These are phyloP conservation scores for Desoria tigrina DNA, from an alignment of 2,888 invertebrate species.

Conservation along the genomic window DNA sequence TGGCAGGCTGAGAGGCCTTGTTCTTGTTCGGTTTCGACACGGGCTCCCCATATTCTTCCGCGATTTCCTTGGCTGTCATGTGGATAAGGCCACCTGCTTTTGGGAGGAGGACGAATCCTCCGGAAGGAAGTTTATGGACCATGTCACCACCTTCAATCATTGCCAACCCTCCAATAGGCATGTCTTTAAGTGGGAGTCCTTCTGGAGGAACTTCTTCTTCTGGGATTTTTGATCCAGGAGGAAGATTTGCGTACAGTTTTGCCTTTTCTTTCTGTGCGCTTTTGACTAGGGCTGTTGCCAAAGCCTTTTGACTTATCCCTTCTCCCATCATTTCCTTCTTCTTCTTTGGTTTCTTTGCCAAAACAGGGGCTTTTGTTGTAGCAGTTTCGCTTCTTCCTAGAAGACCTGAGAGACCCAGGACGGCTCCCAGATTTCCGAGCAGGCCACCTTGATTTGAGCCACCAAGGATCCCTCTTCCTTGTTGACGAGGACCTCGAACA, in stretches of 20 bases:
- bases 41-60: not conserved
- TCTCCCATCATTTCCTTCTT: too few relatives aligned
- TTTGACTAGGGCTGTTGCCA: not conserved
- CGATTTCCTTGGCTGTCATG: not conserved
- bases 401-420: too few relatives aligned
- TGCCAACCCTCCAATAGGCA: not conserved
- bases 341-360: not conserved
- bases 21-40: not conserved
- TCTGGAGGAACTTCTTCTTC: not conserved
- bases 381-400: too few relatives aligned
- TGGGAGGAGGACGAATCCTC: not conserved
- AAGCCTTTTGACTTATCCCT: not conserved
- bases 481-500: too few relatives aligned
- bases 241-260: not conserved
- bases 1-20: not conserved
- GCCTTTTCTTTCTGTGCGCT: not conserved
- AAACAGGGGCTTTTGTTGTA: not conserved
- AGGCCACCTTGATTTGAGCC: too few relatives aligned
- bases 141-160: conserved; percentile 4
- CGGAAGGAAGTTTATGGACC: not conserved
- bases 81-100: not conserved
- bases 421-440: too few relatives aligned
- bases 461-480: too few relatives aligned
- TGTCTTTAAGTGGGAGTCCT: not conserved
- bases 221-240: not conserved